Evolutionary conservation across 2,888 invertebrate genomes (phyloP), one percentile per base, ranked within the genome.

Genomic region (Cistogaster globosa): DNA sequence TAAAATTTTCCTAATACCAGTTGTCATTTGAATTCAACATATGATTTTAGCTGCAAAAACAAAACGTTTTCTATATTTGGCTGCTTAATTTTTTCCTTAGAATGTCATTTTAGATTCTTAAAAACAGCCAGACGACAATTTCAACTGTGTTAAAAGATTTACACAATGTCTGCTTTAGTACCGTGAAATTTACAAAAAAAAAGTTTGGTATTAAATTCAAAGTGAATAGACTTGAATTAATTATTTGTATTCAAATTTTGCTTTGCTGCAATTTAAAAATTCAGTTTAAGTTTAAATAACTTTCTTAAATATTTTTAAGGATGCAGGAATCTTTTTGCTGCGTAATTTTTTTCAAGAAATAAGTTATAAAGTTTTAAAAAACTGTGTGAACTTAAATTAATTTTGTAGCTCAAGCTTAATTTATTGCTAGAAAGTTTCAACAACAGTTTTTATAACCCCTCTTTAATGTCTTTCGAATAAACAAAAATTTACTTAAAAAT

Each of bases 1-100:
- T 84, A 85, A 85, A 82, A 82, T 82, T 77, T 79, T 55, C 77
- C 84, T 85, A 86, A 87, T 83, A 82, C 63, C 77, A 57, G 58
- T 72, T 86, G 86, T 83, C 86, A 85, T 83, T 82, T 82, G 26
- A 51, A 77, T 78, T 48, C 65, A 51, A 76, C 22, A 55, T 36
- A 38, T 14, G 36, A 11, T 57, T 68, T 53, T 16, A 53, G 18
- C 18, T 7, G n/a, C 2, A 9, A 16, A 53, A 38, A 4, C 38
- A n/a, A 48, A n/a, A 1, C 4, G 42, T 57, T 5, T 22, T 9
- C 14, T 42, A 12, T 45, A 14, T 48, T 42, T 26, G 42, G 42
- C 42, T 42, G 42, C 12, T 32, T 60, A 5, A 4, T 48, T 68
- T 72, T 36, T n/a, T 48, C 48, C 20, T 20, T 51, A 32, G 48